Base-by-base conservation (phyloP, 1,140 invertebrate species). In the Drosophila chauvacae region DNA sequence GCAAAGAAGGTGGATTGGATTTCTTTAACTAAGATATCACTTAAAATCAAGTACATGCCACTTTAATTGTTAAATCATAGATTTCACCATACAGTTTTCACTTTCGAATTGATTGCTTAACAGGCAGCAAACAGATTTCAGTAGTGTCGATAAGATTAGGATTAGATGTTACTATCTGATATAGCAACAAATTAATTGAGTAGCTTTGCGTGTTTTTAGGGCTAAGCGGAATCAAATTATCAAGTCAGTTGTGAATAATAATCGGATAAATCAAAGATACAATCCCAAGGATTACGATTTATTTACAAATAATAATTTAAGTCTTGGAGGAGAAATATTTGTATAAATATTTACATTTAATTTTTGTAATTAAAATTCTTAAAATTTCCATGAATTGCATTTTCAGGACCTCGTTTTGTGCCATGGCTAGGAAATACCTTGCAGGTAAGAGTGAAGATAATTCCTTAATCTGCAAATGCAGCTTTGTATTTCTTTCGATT, bases 381-480 rank as follows among this genome's bases (percentile, higher is more conserved):
- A 7, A 51, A 57, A 42, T 14, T 28, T 2, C 18, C 18, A 33
- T 13, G 0, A n/a, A 14, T 13, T 33, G 7, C 9, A 11, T 56
- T 42, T 18, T 4, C 72, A 96, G 96, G 96, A 87, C 96, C 96
- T 45, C 90, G 88, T 57, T 94, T 95, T 93, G 93, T 95, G 74
- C 96, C 96, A 10, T 93, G 96, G 72, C 69, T 96, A 20, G 96
- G 96, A 16, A 96, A 95, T 79, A 93, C 94, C 1, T 83, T 93
- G 33, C 66, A 70, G 62, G 66, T 70, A 62, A 23, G 57, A 16
- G 3, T 10, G 0, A 5, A 20, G 0, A 16, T 39, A 37, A 55
- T 55, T 23, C 7, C 4, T 23, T 37, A 11, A 18, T 7, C n/a
- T 51, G 0, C 10, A 4, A 13, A 14, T 35, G 0, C 1, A 20